Evolutionary conservation across 2,888 invertebrate genomes (phyloP).

Genomic region (Catocala nupta): DNA sequence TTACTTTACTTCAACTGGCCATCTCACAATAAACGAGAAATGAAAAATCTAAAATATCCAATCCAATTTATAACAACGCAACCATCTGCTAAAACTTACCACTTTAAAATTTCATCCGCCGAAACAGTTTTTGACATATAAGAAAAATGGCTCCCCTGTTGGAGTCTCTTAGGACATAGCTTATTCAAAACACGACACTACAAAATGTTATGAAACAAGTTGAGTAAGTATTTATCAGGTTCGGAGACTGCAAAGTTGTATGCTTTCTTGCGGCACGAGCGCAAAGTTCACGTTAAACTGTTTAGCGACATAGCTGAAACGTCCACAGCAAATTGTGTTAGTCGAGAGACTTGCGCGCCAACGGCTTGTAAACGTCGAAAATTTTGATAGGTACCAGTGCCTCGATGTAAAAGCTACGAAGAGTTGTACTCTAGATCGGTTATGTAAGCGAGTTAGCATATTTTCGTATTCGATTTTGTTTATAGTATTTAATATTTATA

Average conservation of each 20-base stretch:
- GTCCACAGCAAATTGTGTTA: conserved; percentile 67
- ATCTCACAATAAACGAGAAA: not conserved
- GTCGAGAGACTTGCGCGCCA: conserved; percentile 53
- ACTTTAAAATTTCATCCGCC: conserved; percentile 36
- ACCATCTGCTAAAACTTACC: conserved; percentile 30
- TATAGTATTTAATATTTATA: too few species aligned
- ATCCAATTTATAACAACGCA: conserved; percentile 17
- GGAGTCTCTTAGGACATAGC: conserved; percentile 31
- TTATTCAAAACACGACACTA: conserved; percentile 37
- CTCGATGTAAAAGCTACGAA: conserved; percentile 24
- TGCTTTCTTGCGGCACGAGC: conserved; percentile 48
- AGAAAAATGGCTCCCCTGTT: conserved; percentile 32
- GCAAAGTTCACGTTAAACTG: conserved; percentile 64
- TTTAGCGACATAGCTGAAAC: conserved; percentile 63
- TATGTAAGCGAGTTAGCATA: not conserved
- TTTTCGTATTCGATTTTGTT: not conserved
- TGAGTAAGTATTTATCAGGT: conserved; percentile 45
- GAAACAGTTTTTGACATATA: conserved; percentile 41
- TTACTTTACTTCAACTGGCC: too few species aligned
- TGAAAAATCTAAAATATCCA: conserved; percentile 5
- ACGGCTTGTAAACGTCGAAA: conserved; percentile 59
- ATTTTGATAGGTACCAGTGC: conserved; percentile 53
- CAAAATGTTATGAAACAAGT: conserved; percentile 37
- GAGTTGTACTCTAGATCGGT: conserved; percentile 3
- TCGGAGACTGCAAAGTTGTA: conserved; percentile 39